Conservation (phyloP, 30 jellyfish, hydroid and myxozoan genomes). For the Pseudorhiza aurosa region DNA sequence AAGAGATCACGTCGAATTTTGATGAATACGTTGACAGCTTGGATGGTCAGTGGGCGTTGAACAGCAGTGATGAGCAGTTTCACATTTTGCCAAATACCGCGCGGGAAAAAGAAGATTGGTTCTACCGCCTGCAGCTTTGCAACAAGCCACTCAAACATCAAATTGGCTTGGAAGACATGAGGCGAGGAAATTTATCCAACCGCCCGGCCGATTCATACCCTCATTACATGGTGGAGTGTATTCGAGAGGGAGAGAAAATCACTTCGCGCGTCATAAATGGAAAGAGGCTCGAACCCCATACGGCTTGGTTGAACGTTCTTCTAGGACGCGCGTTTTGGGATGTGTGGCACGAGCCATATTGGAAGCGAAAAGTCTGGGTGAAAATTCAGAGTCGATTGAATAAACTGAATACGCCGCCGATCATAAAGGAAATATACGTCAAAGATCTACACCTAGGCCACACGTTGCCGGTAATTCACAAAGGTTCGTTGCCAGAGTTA, state of each 20-base stretch:
- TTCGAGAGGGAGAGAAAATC: slow-evolving; percentile 87
- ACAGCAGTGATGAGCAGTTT: slow-evolving; percentile 57
- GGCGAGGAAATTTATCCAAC: slow-evolving; percentile 44
- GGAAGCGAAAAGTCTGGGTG: slow-evolving; percentile 93
- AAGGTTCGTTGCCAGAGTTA: slow-evolving; percentile 92
- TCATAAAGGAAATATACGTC: slow-evolving; percentile 80
- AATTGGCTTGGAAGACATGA: slow-evolving; percentile 55
- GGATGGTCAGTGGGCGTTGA: slow-evolving; percentile 40
- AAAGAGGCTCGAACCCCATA: slow-evolving; percentile 86
- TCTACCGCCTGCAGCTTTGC: slow-evolving; percentile 95
- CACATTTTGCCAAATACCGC: slow-evolving; percentile 88
- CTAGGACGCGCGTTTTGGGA: slow-evolving; percentile 99
- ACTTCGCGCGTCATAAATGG: slow-evolving; percentile 83
- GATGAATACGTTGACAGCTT: slow-evolving; percentile 40
- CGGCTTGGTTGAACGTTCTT: slow-evolving; percentile 92
- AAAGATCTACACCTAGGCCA: slow-evolving; percentile 94
- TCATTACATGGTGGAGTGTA: slow-evolving; percentile 86
- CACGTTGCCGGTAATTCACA: slow-evolving; percentile 92
- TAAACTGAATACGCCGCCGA: slow-evolving; percentile 95
- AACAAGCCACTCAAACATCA: slow-evolving; percentile 90
- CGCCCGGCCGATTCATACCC: slow-evolving; percentile 87
- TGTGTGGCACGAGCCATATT: slow-evolving; percentile 97
- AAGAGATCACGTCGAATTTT: slow-evolving; percentile 75
- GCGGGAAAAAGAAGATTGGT: slow-evolving; percentile 98
- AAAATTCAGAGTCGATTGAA: slow-evolving; percentile 88